Percentiles rank a stretch among this genome's conserved stretches.
phyloP scores from a whole-genome alignment of 1,140 invertebrate genomes.

The Rhyzopertha dominica region DNA sequence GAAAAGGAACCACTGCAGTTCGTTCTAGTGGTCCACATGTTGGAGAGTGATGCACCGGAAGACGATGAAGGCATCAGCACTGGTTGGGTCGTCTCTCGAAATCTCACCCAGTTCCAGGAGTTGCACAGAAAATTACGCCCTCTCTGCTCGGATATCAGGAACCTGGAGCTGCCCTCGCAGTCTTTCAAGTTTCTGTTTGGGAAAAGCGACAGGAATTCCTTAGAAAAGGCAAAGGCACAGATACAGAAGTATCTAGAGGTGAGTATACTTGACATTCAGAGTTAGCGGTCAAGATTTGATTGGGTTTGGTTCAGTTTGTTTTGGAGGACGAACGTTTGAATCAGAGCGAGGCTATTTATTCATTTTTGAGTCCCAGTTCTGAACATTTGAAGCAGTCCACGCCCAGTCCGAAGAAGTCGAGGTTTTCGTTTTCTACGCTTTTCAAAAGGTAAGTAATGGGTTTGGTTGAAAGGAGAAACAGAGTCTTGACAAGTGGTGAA shows the following conservation, averaged over 20 bases:
- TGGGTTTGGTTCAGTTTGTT: conserved; percentile 60
- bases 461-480: background rate
- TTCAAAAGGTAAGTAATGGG: conserved; percentile 69
- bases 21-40: conserved; percentile 74
- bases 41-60: conserved; percentile 56
- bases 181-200: conserved; percentile 74
- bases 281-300: background rate
- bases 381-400: conserved; percentile 77
- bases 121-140: conserved; percentile 78
- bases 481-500: no score
- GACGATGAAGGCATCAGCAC: conserved; percentile 63
- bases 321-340: conserved; percentile 80
- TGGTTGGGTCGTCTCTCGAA: conserved; percentile 80
- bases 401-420: conserved; percentile 71
- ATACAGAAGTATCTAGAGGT: conserved; percentile 84
- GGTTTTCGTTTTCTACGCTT: conserved; percentile 77
- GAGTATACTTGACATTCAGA: conserved; percentile 38
- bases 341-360: conserved; percentile 83
- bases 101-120: conserved; percentile 76
- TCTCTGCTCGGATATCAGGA: conserved; percentile 72
- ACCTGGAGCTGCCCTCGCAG: conserved; percentile 72
- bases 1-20: conserved; percentile 78
- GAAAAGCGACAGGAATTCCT: conserved; percentile 68
- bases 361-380: conserved; percentile 83
- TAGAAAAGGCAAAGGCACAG: conserved; percentile 76